Base-by-base conservation (phyloP, 2,113 vertebrate species). In the Fregetta grallaria region DNA sequence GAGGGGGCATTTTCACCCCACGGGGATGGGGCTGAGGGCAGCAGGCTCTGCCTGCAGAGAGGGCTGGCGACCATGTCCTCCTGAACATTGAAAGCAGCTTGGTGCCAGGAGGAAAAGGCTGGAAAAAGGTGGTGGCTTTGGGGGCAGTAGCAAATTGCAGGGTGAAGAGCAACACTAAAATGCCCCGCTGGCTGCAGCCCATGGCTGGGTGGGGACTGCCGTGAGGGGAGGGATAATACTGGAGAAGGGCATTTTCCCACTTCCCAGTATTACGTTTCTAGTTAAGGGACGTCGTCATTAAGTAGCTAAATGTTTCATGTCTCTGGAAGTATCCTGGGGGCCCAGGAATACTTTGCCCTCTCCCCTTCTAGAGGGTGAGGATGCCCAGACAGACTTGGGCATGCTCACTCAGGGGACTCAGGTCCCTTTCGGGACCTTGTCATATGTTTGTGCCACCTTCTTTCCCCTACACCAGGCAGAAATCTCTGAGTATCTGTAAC, bases 131-230 rank as follows among this genome's bases (percentile, higher is more conserved):
- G 68, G 29, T 63, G 27, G 2, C 32, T 86, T 8, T 58, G 55
- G 45, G 23, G 25, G 6, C 36, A 72, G 58, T 6, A 52, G 23
- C 11, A 72, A 44, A 21, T 10, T 77, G 34, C 27, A 3, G 3
- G 25, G 16, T 34, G 71, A 62, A 87, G 45, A 36, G 3, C 68
- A 74, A 1, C 11, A 45, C 36, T 74, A 14, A 85, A 74, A 68
- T 36, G 42, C 9, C 22, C 52, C 23, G 18, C 10, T 44, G 74
- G 38, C 56, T 82, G 59, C 63, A 62, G 32, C 29, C 53, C 26
- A 4, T n/a, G 58, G 29, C 22, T 0, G 0, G 8, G 15, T 50
- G 23, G 29, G 58, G 13, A 32, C 34, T 75, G 70, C 42, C 67
- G 29, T 18, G 49, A 61, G 13, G 11, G 13, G 9, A 81, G 20